Evolutionary conservation across 1,140 invertebrate genomes (phyloP), one percentile per base, ranked within the genome.

Genomic region (Drosophila punjabiensis): DNA sequence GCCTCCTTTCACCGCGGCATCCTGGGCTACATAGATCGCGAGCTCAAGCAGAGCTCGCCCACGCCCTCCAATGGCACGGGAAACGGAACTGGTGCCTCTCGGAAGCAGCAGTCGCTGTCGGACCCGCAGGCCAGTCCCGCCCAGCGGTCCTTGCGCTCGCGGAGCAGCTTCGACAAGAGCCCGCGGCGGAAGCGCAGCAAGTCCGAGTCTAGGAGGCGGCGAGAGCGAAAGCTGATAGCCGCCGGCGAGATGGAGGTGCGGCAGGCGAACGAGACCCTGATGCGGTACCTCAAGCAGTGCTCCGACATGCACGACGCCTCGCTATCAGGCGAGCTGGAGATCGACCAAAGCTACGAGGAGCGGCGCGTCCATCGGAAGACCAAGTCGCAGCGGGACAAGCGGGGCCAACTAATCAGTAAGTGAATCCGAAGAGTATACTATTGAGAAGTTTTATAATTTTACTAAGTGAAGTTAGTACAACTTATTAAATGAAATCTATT

Each of bases 231-330:
- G 62, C 68, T 93, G 0, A 93, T 93, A 28, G 92, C 92, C 14
- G 93, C 92, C 64, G 93, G 93, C 39, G 92, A 93, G 64, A 86
- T 93, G 88, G 93, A 93, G 71, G 93, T 93, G 63, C 80, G 92
- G 11, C 93, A 93, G 74, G 93, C 93, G 1, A 93, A 93, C 61
- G 93, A 93, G 56, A 93, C 93, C 0, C 61, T 93, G 24, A 93
- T 93, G 93, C 86, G 93, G 11, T 93, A 93, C 70, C 78, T 93
- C 20, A 93, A 93, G 37, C 93, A 93, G 33, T 93, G 92, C 75
- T 92, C 92, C 14, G 93, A 93, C 35, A 92, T 93, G 90, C 92
- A 93, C 58, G 93, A 93, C 56, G 92, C 92, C 28, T 93, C 93
- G 10, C 55, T 93, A 8, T 93, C 93, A 13, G 93, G 93, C 30